Base-by-base conservation (phyloP, 2,797 vertebrate genomes). In the Cossypha heuglini region DNA sequence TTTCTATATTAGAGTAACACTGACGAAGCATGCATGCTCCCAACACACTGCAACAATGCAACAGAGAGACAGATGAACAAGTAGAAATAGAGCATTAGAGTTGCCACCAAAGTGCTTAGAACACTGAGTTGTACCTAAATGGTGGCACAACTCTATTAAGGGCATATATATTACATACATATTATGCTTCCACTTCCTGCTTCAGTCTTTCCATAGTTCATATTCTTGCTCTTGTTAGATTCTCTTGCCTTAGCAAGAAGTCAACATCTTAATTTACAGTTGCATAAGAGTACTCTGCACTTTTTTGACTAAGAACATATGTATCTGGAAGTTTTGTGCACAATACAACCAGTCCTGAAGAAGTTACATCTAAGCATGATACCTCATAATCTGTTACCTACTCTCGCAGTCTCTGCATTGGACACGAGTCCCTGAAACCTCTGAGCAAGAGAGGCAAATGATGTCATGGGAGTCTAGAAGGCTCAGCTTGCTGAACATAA, bases 221-320 rank as follows among this genome's bases (percentile, higher is more conserved):
- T 26, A 52, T 18, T 35, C 10, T 15, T 49, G 22, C 16, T 57
- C 29, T 10, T 49, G 14, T 29, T 73, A 90, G 29, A 59, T 45
- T 81, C n/a, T 42, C 54, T 62, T 61, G 16, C n/a, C 40, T 58
- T 58, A 83, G 28, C 13, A 90, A 67, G 29, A 88, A 74, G 20
- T 33, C 61, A 87, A 31, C 38, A 48, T 29, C 48, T 49, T 51
- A 54, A 73, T 69, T 43, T 51, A 43, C 20, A 61, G 33, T 38
- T 71, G 59, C 1, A 3, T 1, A 77, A 33, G 16, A 38, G 21
- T 57, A 74, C 7, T 66, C 43, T 1, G 0, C 14, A 45, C 4
- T 8, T 74, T 69, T 86, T 71, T 74, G 3, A 67, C 28, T 37
- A 63, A 19, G 22, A 94, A 42, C 19, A 59, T 3, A 29, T 0